Evolutionary conservation across 2,888 invertebrate species (phyloP).

Genomic region (Pheosia gnoma): DNA sequence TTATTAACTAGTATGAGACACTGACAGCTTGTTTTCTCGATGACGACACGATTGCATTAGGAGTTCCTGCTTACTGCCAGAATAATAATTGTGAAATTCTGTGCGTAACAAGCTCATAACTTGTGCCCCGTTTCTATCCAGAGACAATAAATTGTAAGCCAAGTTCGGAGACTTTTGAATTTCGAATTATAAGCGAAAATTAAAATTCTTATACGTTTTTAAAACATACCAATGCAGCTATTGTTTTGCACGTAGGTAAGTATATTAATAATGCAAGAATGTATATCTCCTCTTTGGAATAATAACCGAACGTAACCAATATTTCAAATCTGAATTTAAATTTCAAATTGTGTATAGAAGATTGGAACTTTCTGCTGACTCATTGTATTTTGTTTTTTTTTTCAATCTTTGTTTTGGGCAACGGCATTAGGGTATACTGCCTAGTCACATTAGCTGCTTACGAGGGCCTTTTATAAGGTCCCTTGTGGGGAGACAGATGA

Average conservation of each 20-base stretch:
- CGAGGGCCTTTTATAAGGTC: neutral
- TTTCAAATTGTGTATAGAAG: conserved; percentile 23
- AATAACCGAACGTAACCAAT: conserved; percentile 3
- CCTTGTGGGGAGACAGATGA: neutral
- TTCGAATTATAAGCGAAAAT: too few relatives aligned
- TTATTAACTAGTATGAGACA: too few relatives aligned
- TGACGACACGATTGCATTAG: too few relatives aligned
- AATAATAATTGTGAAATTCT: too few relatives aligned
- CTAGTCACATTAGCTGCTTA: conserved; percentile 1
- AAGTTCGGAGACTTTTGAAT: too few relatives aligned
- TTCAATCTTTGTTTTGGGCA: neutral
- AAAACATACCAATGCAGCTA: neutral
- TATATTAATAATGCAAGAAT: neutral
- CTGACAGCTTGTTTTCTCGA: too few relatives aligned
- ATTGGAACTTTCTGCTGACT: conserved; percentile 30
- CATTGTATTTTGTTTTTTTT: conserved; percentile 11
- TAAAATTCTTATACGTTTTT: too few relatives aligned
- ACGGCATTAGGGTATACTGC: neutral
- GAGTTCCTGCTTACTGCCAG: too few relatives aligned
- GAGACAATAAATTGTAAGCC: too few relatives aligned
- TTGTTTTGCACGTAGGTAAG: neutral
- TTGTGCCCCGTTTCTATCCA: too few relatives aligned
- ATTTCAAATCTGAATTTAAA: conserved; percentile 32
- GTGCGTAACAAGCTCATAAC: too few relatives aligned
- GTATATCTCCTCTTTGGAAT: conserved; percentile 4